A percentile compares a stretch with the other conserved stretches of the same genome.
These are phyloP conservation scores for Caenorhabditis uteleia DNA, from an alignment of 2,888 invertebrate species.

Conservation along the genomic window DNA sequence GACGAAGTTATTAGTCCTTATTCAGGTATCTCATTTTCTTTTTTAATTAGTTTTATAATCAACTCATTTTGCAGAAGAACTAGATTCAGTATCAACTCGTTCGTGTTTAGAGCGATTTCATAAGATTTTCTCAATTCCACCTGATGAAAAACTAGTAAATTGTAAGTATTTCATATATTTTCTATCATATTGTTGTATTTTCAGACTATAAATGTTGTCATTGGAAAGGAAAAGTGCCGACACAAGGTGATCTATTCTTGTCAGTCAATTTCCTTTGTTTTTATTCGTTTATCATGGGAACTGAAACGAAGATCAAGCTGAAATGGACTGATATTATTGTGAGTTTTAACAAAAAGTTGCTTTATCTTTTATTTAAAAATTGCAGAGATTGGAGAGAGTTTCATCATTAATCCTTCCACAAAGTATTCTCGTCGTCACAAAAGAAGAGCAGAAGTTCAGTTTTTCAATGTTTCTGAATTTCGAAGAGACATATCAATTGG, in stretches of 20 bases:
- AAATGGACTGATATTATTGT: constrained; percentile 86
- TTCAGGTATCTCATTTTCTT: constrained; percentile 9
- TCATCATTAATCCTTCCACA: constrained; percentile 62
- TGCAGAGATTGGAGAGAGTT: constrained; percentile 65
- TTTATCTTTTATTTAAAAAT: neutral
- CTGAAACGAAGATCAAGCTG: constrained; percentile 85
- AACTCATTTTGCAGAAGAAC: constrained; percentile 75
- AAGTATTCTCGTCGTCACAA: constrained; percentile 60
- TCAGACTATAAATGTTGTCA: constrained; percentile 79
- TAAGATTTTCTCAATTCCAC: constrained; percentile 86
- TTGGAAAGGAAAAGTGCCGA: constrained; percentile 88
- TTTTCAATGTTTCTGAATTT: constrained; percentile 90
- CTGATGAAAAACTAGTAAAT: constrained; percentile 93
- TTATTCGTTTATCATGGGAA: constrained; percentile 90
- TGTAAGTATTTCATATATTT: constrained; percentile 75
- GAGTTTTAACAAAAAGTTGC: constrained; percentile 3
- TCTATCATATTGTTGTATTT: neutral
- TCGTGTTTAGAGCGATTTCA: constrained; percentile 82
- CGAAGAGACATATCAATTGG: constrained; percentile 86
- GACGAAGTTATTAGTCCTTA: constrained; percentile 29
- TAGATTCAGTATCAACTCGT: constrained; percentile 57
- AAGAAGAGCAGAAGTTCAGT: constrained; percentile 75
- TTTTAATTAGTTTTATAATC: neutral
- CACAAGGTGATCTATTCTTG: constrained; percentile 97
- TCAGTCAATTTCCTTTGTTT: constrained; percentile 94